Evolutionary conservation across 2,797 vertebrate genomes (phyloP).

Genomic region (Adelosebastes latens): DNA sequence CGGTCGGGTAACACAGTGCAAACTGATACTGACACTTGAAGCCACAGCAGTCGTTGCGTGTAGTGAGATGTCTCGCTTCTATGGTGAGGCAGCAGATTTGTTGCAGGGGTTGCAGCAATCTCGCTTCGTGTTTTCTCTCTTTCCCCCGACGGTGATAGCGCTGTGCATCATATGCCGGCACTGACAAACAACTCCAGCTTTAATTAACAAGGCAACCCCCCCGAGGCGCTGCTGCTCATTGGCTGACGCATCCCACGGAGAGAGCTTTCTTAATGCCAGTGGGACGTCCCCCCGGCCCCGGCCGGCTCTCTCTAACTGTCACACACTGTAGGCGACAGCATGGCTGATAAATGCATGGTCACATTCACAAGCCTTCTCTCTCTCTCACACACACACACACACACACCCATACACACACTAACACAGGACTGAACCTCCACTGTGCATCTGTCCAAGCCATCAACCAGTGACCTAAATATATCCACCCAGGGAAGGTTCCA

Average conservation of each 20-base stretch:
- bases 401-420: slow-evolving; percentile 6
- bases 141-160: slow-evolving; percentile 57
- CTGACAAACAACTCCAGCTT: slow-evolving; percentile 77
- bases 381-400: neutral
- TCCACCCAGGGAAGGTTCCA: slow-evolving; percentile 45
- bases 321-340: slow-evolving; percentile 57
- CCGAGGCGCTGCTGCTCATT: slow-evolving; percentile 57
- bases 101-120: slow-evolving; percentile 65
- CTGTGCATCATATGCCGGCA: slow-evolving; percentile 67
- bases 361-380: slow-evolving; percentile 36
- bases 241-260: slow-evolving; percentile 66
- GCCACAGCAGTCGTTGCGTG: slow-evolving; percentile 27
- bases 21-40: slow-evolving; percentile 47
- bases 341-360: slow-evolving; percentile 63
- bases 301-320: slow-evolving; percentile 63
- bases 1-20: slow-evolving; percentile 30
- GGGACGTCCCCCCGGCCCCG: slow-evolving; percentile 58
- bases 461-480: slow-evolving; percentile 73
- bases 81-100: slow-evolving; percentile 69
- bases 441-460: slow-evolving; percentile 54
- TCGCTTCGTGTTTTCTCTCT: slow-evolving; percentile 52
- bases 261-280: slow-evolving; percentile 72
- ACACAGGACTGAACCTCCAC: slow-evolving; percentile 30
- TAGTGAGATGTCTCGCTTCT: slow-evolving; percentile 55
- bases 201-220: slow-evolving; percentile 77